A percentile compares a stretch with the other conserved stretches of the same genome.
Conservation (phyloP, 2,113 vertebrate species). For the Murina feae region DNA sequence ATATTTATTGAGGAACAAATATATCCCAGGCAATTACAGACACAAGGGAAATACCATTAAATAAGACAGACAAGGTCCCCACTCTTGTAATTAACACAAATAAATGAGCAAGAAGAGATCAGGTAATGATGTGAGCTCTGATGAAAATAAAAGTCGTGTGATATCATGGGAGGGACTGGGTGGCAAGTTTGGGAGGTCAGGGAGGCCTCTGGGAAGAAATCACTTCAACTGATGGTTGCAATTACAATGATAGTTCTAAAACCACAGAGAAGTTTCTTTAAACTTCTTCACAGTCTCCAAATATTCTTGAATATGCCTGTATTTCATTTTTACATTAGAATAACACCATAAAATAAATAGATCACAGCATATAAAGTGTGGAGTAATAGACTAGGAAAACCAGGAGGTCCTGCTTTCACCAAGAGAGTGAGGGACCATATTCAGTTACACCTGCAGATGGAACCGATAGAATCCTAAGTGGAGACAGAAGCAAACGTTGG, state of each 20-base stretch:
- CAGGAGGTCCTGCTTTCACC: conserved; percentile 20
- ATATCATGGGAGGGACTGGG: neutral
- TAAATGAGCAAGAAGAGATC: neutral
- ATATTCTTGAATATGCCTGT: neutral
- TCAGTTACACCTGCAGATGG: conserved; percentile 75
- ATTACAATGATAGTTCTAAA: conserved; percentile 10
- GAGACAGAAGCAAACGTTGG: conserved; percentile 64
- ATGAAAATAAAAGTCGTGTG: neutral
- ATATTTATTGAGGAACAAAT: neutral
- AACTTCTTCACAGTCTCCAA: neutral
- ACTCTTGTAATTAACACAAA: neutral
- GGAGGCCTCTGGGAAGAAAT: neutral
- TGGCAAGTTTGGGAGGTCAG: neutral
- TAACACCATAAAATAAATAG: conserved; percentile 37
- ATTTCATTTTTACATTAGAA: conserved; percentile 44
- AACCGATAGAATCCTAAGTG: conserved; percentile 67
- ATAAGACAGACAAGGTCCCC: neutral
- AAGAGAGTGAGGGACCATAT: conserved; percentile 41
- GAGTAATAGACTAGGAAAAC: conserved; percentile 36
- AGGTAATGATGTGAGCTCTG: neutral
- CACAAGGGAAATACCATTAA: neutral
- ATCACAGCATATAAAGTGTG: neutral
- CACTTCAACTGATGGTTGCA: neutral
- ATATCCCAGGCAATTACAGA: neutral
- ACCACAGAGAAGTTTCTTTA: conserved; percentile 3